Evolutionary conservation across 2,888 invertebrate species (phyloP).

Genomic region (Leucophenga maculata): DNA sequence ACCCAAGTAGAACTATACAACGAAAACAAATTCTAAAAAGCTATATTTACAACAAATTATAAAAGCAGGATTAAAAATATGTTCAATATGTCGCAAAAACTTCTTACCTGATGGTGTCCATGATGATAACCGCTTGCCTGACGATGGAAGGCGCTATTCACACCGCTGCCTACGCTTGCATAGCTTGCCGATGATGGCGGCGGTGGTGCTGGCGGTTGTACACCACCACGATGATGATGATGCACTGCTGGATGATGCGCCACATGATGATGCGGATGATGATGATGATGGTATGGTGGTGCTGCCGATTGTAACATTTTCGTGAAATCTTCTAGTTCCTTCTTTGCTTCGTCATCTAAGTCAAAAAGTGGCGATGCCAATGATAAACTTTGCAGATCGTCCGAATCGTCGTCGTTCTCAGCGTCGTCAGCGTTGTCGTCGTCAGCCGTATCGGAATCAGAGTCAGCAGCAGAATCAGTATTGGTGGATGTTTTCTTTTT

Average conservation of each 20-base stretch:
- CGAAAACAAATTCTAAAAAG: background rate
- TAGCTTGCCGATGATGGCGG: slow-evolving; percentile 53
- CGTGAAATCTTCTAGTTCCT: slow-evolving; percentile 68
- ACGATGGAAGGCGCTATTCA: slow-evolving; percentile 69
- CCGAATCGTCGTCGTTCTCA: slow-evolving; percentile 43
- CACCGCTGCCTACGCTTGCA: slow-evolving; percentile 62
- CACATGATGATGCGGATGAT: slow-evolving; percentile 57
- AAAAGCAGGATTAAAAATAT: slow-evolving; percentile 35
- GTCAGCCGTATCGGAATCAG: slow-evolving; percentile 4
- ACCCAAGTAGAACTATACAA: background rate
- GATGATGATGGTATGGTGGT: slow-evolving; percentile 67
- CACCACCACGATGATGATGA: slow-evolving; percentile 43
- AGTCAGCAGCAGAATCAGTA: slow-evolving; percentile 35
- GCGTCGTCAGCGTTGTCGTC: slow-evolving; percentile 38
- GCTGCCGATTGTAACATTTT: slow-evolving; percentile 72
- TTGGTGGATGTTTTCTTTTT: slow-evolving; percentile 15
- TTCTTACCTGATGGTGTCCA: slow-evolving; percentile 67
- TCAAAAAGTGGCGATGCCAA: slow-evolving; percentile 69
- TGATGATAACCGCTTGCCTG: slow-evolving; percentile 68
- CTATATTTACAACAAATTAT: background rate
- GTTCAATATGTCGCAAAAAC: background rate
- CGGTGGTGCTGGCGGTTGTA: slow-evolving; percentile 35
- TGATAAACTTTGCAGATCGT: slow-evolving; percentile 62
- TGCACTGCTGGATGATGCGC: slow-evolving; percentile 48
- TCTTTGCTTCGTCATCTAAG: slow-evolving; percentile 71